Evolutionary conservation across 2,888 invertebrate genomes (phyloP), one percentile per base, ranked within the genome.

Genomic region (Dermolepida albohirtum): DNA sequence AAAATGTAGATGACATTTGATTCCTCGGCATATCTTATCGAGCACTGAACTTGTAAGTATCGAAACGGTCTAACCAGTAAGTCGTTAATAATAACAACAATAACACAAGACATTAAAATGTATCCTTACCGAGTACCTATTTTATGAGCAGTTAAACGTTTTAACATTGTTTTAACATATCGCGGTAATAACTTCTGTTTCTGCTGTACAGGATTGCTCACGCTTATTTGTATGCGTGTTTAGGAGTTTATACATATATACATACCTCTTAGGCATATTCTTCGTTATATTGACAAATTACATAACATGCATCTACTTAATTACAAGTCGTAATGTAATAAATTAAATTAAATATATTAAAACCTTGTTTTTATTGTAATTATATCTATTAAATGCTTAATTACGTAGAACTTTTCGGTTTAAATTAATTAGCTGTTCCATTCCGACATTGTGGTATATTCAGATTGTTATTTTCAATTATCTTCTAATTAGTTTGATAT

Each of bases 1-100:
- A 68, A 73, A 72, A 73, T 73, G 69, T 71, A 71, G 73, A 73
- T 72, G 73, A 73, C 71, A 72, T 72, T 71, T 69, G 73, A 73
- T 73, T 69, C 70, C 66, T 44, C 54, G 16, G 68, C 68, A 69
- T 73, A 72, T 73, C 71, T 73, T 72, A 72, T 68, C 73, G 73
- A 73, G 70, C 73, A 71, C 59, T 73, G 71, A 73, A 73, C 71
- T 50, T 66, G 16, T 22, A 52, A 52, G 27, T 41, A 12, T 7
- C 12, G 22, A 44, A 59, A 59, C 44, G 44, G 27, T 47, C 47
- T 51, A 51, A 64, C 52, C 43, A 27, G 43, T 64, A 64, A 52
- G 50, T 52, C 64, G 64, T 64, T 52, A 52, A 64, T 49, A 63
- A 40, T 54, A 64, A 51, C 44, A 64, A 64, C 64, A 51, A 52